These are phyloP conservation scores for Pelvicachromis taeniatus DNA, from an alignment of 2,113 vertebrate genomes.

Conservation along the genomic window DNA sequence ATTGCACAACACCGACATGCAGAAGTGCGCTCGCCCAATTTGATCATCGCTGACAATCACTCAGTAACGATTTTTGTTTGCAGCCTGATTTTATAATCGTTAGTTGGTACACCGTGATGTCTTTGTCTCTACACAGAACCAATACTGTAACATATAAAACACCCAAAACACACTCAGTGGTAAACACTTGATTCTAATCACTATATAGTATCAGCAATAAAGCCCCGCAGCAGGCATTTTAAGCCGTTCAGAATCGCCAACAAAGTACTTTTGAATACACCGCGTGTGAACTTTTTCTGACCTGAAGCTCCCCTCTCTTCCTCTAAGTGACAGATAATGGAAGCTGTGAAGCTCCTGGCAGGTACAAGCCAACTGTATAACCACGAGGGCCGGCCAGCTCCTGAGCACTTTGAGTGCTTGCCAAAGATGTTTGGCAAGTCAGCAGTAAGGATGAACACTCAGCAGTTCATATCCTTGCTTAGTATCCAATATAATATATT, in stretches of 20 bases:
- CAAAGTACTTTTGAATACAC: background rate
- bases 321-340: slow-evolving; percentile 35
- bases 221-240: background rate
- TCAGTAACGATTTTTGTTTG: background rate
- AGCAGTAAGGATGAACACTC: slow-evolving; percentile 53
- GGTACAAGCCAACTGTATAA: background rate
- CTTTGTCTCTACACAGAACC: background rate
- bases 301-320: background rate
- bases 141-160: background rate
- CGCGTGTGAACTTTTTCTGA: slow-evolving; percentile 5
- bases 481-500: slow-evolving; percentile 8
- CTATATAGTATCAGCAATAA: background rate
- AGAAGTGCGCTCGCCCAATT: background rate
- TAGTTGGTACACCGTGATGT: background rate
- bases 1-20: background rate
- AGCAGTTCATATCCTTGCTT: slow-evolving; percentile 34
- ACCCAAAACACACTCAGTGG: background rate
- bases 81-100: background rate
- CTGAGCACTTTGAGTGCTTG: slow-evolving; percentile 28
- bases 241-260: background rate
- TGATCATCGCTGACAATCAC: background rate
- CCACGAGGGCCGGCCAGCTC: background rate
- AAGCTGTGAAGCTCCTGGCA: slow-evolving; percentile 16
- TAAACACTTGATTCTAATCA: background rate
- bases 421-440: slow-evolving; percentile 51